Percentiles rank a stretch among this genome's conserved stretches.
phyloP scores from a whole-genome alignment of 2,888 invertebrate genomes.

The Imbricaverruca yamaguchii region DNA sequence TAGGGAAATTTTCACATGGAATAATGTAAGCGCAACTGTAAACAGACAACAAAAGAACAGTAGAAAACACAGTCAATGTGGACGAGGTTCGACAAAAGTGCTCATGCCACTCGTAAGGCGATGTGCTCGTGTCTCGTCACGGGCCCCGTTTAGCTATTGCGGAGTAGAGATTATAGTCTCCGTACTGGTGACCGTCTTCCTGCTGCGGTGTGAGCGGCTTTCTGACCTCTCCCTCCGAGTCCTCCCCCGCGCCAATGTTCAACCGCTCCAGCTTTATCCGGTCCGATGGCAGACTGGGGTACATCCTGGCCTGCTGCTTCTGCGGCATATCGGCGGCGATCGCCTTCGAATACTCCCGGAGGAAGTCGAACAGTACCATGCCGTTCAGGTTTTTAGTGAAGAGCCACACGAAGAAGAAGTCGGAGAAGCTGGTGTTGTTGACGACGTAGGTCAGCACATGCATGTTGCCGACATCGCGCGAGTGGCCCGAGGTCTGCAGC shows the following conservation, averaged over 20 bases:
- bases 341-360: not conserved
- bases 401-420: constrained; percentile 6
- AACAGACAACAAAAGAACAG: no score
- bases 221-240: not conserved
- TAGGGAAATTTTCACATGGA: no score
- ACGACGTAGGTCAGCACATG: not conserved
- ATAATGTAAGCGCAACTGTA: no score
- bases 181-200: not conserved
- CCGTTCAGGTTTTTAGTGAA: constrained; percentile 13
- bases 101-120: no score
- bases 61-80: no score
- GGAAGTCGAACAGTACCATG: not conserved
- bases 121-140: no score
- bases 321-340: not conserved
- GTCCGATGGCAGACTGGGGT: constrained; percentile 73
- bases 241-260: constrained; percentile 20
- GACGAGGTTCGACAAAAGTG: no score
- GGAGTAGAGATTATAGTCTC: no score
- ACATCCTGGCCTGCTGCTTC: not conserved
- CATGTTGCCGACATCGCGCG: constrained; percentile 12
- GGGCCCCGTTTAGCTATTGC: no score
- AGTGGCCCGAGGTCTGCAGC: not conserved
- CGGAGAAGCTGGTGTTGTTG: constrained; percentile 11
- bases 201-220: not conserved
- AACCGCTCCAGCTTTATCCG: constrained; percentile 57